Percentiles rank a stretch among this genome's conserved stretches.
Evolutionary conservation across 1,140 invertebrate genomes (phyloP).

Genomic region (Eumeta japonica): DNA sequence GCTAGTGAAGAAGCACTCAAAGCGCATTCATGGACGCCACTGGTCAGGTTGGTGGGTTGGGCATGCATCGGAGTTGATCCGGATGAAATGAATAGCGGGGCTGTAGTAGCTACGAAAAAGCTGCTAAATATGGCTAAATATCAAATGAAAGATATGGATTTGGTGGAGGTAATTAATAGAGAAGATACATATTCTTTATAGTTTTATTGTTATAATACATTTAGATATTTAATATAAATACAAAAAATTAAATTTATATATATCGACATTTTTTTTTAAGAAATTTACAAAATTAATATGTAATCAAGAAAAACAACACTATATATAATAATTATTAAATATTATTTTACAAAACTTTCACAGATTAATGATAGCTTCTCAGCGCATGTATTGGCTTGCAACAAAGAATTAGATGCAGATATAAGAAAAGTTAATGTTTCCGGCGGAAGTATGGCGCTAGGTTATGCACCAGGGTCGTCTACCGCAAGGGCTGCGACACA

Average conservation of each 20-base stretch:
- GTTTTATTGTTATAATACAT: no score
- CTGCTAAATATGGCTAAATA: conserved; percentile 71
- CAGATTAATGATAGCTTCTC: conserved; percentile 84
- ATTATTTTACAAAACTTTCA: no score
- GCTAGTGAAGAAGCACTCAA: conserved; percentile 86
- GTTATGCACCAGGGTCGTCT: conserved; percentile 87
- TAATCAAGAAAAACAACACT: no score
- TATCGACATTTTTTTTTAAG: neutral
- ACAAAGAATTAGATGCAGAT: conserved; percentile 68
- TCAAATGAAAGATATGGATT: conserved; percentile 80
- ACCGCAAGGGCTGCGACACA: conserved; percentile 64
- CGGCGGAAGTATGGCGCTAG: conserved; percentile 87
- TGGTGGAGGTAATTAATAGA: conserved; percentile 86
- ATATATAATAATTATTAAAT: no score
- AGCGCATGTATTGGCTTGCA: conserved; percentile 68
- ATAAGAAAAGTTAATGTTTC: conserved; percentile 73
- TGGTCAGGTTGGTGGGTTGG: conserved; percentile 75
- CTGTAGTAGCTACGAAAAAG: conserved; percentile 83
- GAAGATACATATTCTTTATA: no score
- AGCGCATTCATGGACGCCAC: conserved; percentile 72
- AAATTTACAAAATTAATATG: no score
- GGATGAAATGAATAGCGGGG: conserved; percentile 82
- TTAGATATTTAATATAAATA: no score
- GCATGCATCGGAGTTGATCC: conserved; percentile 79
- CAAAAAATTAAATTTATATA: no score